A percentile compares a stretch with the other conserved stretches of the same genome.
Conservation (phyloP, 2,797 vertebrate species). For the Enteromius anoplus region DNA sequence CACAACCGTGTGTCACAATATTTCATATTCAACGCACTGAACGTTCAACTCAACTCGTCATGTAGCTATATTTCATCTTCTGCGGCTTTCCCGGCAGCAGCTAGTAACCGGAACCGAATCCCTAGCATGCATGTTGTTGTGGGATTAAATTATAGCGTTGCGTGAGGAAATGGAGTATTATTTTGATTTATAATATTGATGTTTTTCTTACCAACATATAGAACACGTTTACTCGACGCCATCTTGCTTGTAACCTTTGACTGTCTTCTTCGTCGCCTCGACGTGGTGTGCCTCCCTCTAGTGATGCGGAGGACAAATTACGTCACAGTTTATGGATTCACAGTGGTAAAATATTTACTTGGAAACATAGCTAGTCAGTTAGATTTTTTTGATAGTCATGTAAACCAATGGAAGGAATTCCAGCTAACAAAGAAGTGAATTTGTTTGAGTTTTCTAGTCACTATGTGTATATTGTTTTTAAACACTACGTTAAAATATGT, state of each 20-base stretch:
- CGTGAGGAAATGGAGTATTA: neutral
- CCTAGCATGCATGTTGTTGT: neutral
- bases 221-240: conserved; percentile 87
- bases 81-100: no score
- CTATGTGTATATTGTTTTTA: no score
- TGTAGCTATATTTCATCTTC: neutral
- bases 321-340: neutral
- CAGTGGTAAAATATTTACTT: neutral
- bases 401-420: neutral
- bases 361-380: neutral
- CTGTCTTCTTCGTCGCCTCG: conserved; percentile 30
- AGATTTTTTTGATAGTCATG: neutral
- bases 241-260: conserved; percentile 78
- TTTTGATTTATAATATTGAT: neutral
- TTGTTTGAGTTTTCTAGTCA: no score
- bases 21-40: neutral
- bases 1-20: neutral
- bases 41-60: neutral
- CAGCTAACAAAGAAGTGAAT: neutral
- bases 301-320: conserved; percentile 22
- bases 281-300: conserved; percentile 27
- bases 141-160: neutral
- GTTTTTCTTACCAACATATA: conserved; percentile 84
- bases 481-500: no score
- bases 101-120: neutral